Percentiles rank a stretch among this genome's conserved stretches.
Evolutionary conservation across 1,140 invertebrate genomes (phyloP).

Genomic region (Drosophila bifasciata): DNA sequence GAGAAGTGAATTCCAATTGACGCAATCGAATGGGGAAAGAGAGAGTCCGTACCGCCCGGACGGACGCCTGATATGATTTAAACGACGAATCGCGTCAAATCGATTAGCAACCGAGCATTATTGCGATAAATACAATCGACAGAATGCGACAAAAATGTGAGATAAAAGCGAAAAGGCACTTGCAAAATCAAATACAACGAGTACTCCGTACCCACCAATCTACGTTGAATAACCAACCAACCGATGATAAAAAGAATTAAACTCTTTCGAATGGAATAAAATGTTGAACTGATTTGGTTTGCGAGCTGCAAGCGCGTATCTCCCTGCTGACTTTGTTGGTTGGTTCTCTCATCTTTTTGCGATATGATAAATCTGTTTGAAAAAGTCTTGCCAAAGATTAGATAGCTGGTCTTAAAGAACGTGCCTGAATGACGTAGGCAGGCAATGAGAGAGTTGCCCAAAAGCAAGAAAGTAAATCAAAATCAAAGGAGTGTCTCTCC

Average conservation of each 20-base stretch:
- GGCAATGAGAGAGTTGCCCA: constrained; percentile 21
- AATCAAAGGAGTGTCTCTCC: constrained; percentile 12
- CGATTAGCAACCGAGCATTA: constrained; percentile 20
- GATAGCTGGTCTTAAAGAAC: constrained; percentile 51
- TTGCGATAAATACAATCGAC: constrained; percentile 11
- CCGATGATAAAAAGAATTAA: constrained; percentile 18
- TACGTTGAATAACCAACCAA: constrained; percentile 31
- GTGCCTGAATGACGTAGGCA: constrained; percentile 43
- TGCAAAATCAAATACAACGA: too few relatives aligned
- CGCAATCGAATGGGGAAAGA: constrained; percentile 23
- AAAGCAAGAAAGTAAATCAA: constrained; percentile 16
- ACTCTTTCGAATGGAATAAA: constrained; percentile 36
- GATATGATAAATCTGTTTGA: constrained; percentile 71
- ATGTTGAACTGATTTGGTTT: constrained; percentile 51
- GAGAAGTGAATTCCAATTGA: constrained; percentile 26
- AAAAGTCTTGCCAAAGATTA: constrained; percentile 59
- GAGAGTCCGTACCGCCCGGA: neutral
- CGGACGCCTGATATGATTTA: constrained; percentile 15
- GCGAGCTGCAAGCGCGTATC: neutral
- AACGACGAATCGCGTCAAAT: constrained; percentile 1
- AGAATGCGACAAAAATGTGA: neutral
- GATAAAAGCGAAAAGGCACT: constrained; percentile 21
- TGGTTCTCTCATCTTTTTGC: constrained; percentile 34
- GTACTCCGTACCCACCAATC: constrained; percentile 15
- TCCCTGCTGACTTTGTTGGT: constrained; percentile 37